Conservation (phyloP, 2,888 invertebrate species). For the Chrysolina americana region DNA sequence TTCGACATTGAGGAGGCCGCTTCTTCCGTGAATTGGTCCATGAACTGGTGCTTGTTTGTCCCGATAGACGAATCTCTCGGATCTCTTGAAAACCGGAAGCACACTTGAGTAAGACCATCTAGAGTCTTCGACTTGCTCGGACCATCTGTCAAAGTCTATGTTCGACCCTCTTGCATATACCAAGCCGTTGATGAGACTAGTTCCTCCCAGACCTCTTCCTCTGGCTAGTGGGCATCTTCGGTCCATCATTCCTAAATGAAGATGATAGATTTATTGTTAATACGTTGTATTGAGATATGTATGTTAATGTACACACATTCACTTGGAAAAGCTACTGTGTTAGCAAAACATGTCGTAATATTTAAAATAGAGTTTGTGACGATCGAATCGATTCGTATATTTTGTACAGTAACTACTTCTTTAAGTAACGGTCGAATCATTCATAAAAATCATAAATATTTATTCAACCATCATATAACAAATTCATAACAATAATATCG, state of each 20-base stretch:
- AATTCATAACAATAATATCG: no score
- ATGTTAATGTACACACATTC: no score
- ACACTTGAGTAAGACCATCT: conserved; percentile 74
- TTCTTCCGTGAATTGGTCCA: conserved; percentile 33
- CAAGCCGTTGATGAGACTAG: conserved; percentile 71
- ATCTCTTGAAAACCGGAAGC: conserved; percentile 66
- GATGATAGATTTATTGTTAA: no score
- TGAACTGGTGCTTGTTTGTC: conserved; percentile 36
- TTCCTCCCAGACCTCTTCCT: conserved; percentile 72
- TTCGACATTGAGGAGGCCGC: conserved; percentile 50
- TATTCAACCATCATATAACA: no score
- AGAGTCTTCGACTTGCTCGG: conserved; percentile 59
- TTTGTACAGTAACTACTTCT: no score
- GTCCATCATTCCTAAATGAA: conserved; percentile 48
- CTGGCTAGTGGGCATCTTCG: conserved; percentile 64
- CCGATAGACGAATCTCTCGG: conserved; percentile 36
- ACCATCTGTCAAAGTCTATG: conserved; percentile 71
- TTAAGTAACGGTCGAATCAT: no score
- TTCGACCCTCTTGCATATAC: conserved; percentile 70
- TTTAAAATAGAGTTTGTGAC: no score
- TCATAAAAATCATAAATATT: no score
- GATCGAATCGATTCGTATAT: no score
- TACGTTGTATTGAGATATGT: no score
- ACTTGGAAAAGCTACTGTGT: no score
- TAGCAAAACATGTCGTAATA: no score